A percentile compares a stretch with the other conserved stretches of the same genome.
These are phyloP conservation scores for Brachyopa scutellaris DNA, from an alignment of 2,888 invertebrate species.

Conservation along the genomic window DNA sequence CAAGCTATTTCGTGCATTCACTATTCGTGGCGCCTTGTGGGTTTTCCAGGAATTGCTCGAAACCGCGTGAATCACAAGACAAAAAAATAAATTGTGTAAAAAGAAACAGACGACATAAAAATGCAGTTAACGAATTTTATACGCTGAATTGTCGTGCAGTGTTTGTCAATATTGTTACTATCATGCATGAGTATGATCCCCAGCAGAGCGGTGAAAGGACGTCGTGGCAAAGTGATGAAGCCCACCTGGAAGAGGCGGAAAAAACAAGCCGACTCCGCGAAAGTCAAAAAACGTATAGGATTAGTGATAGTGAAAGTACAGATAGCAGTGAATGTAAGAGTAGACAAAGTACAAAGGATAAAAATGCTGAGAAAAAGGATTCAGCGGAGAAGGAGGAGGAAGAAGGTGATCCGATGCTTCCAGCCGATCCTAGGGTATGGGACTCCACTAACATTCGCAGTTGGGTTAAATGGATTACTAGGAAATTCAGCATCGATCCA, in stretches of 20 bases:
- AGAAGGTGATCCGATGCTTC: constrained; percentile 75
- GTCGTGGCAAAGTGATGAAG: constrained; percentile 74
- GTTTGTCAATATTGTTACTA: constrained; percentile 72
- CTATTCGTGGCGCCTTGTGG: constrained; percentile 37
- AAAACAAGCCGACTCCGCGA: constrained; percentile 42
- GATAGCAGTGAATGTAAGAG: constrained; percentile 54
- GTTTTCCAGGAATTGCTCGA: constrained; percentile 64
- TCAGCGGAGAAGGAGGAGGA: constrained; percentile 13
- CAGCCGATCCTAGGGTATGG: constrained; percentile 86
- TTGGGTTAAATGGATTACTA: constrained; percentile 86
- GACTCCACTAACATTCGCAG: constrained; percentile 83
- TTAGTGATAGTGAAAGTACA: constrained; percentile 57
- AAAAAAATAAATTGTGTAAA: background rate
- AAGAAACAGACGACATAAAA: constrained; percentile 7
- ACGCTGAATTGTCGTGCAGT: constrained; percentile 32
- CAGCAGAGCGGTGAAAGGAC: constrained; percentile 73
- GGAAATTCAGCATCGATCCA: constrained; percentile 84
- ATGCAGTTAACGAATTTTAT: constrained; percentile 42
- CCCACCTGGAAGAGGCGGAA: constrained; percentile 74
- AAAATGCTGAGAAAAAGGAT: constrained; percentile 19
- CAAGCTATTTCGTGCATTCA: constrained; percentile 8
- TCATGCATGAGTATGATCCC: constrained; percentile 76
- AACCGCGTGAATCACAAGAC: constrained; percentile 44
- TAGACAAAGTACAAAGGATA: constrained; percentile 50
- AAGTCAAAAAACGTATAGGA: constrained; percentile 30